Percentiles rank a stretch among this genome's conserved stretches.
Conservation (phyloP, 2,113 vertebrate genomes). For the Mixornis gularis region DNA sequence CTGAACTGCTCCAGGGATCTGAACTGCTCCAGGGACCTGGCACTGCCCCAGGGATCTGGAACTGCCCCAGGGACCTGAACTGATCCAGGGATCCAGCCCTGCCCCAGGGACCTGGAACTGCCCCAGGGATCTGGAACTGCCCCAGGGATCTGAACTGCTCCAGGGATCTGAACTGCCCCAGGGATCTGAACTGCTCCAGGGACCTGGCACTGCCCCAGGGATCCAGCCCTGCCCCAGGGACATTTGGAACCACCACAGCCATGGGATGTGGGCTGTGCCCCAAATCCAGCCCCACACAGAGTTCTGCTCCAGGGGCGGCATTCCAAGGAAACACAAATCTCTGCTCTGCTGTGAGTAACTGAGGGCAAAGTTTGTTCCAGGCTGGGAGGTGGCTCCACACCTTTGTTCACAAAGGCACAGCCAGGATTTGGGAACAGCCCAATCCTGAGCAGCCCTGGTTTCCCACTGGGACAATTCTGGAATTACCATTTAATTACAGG, state of each 20-base stretch:
- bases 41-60: too few species aligned
- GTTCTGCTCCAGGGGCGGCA: not conserved
- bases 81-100: too few species aligned
- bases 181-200: too few species aligned
- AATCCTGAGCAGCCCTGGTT: not conserved
- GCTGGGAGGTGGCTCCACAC: not conserved
- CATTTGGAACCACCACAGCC: not conserved
- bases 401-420: not conserved
- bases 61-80: too few species aligned
- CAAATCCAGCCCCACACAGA: not conserved
- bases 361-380: not conserved
- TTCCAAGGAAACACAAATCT: not conserved
- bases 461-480: not conserved
- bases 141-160: too few species aligned
- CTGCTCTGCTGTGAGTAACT: not conserved
- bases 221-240: not conserved
- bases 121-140: too few species aligned
- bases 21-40: too few species aligned
- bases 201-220: too few species aligned
- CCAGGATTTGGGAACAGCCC: not conserved
- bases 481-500: not conserved
- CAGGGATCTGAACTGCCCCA: too few species aligned
- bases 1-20: too few species aligned
- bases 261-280: not conserved
- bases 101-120: too few species aligned